Base-by-base conservation (phyloP, 2,113 vertebrate genomes). In the Uria lomvia region DNA sequence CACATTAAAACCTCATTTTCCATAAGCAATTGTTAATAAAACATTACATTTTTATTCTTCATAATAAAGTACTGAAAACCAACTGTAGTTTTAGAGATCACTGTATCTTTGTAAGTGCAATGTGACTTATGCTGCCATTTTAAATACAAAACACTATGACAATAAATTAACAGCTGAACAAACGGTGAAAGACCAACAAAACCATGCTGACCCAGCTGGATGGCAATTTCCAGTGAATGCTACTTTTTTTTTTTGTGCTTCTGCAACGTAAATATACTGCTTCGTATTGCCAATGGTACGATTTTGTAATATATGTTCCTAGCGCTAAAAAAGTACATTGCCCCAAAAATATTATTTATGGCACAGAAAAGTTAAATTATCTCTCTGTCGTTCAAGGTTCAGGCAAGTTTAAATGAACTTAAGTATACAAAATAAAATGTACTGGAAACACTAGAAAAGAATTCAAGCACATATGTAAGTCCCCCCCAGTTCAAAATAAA, bases 21-120 rank as follows among this genome's bases (percentile, higher is more conserved):
- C 96, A 96, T 98, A 98, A 98, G 97, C 96, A 98, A 98, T 91
- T 93, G 97, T 98, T 98, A 98, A 98, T 98, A 98, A 98, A 98
- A 98, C 87, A 92, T 97, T 97, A 98, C 97, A 88, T 94, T 98
- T 98, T 98, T 96, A 89, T 97, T 94, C 92, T 98, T 97, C 96
- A 94, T 98, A 98, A 97, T 97, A 98, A 98, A 98, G 98, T 98
- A 97, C 68, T 95, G 97, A 97, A 98, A 98, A 93, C 65, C 95
- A 94, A 90, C 53, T 73, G 92, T 79, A 91, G 77, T 97, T 96
- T 82, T 92, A 96, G 96, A 97, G 98, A 96, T 94, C 98, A 97
- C 60, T 96, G 97, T 97, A 97, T 60, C 75, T 97, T 96, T 95
- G 9, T 98, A 96, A 97, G 96, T 98, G 98, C 96, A 98, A 96